phyloP scores from a whole-genome alignment of 2,113 vertebrate species.

The Anguilla rostrata region DNA sequence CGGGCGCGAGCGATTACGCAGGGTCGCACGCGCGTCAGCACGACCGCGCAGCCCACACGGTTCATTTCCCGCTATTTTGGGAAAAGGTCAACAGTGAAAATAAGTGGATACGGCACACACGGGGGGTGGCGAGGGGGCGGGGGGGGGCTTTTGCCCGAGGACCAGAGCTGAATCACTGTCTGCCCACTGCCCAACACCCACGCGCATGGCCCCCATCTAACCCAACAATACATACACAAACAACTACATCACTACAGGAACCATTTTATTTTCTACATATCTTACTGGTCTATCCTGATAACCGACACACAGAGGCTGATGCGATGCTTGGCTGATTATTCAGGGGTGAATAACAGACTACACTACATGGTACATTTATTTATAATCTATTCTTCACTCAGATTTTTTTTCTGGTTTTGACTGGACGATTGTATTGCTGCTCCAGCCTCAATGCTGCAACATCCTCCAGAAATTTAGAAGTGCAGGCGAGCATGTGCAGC shows the following conservation, averaged over 20 bases:
- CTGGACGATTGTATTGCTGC: too few species aligned
- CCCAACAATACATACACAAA: background rate
- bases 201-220: background rate
- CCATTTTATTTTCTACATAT: too few species aligned
- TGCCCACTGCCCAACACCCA: background rate
- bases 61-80: background rate
- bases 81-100: background rate
- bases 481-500: too few species aligned
- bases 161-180: background rate
- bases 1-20: slow-evolving; percentile 43
- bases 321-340: too few species aligned
- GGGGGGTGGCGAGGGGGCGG: background rate
- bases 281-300: too few species aligned
- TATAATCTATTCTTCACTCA: too few species aligned
- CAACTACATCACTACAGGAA: background rate
- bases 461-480: too few species aligned
- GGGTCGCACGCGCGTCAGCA: slow-evolving; percentile 23
- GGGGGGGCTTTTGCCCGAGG: background rate
- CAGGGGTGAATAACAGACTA: too few species aligned
- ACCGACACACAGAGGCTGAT: too few species aligned
- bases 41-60: background rate
- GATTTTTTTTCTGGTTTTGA: too few species aligned
- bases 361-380: too few species aligned
- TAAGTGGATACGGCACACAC: background rate
- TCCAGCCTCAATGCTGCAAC: too few species aligned